Conservation (phyloP, 1,140 invertebrate genomes). For the Drosophila sproati region DNA sequence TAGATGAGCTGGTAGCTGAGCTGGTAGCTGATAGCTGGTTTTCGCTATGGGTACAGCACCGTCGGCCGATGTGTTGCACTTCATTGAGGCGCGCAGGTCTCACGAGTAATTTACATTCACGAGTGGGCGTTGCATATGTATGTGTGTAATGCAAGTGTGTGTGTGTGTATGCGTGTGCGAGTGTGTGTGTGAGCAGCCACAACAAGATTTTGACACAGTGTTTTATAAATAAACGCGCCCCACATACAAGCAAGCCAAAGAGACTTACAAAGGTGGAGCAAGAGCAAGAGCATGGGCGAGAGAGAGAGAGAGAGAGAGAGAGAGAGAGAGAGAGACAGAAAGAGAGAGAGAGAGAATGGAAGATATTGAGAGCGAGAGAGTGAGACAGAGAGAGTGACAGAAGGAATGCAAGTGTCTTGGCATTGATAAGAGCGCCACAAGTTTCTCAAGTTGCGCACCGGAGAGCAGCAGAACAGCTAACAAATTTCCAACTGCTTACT, state of each 20-base stretch:
- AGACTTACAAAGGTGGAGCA: constrained; percentile 8
- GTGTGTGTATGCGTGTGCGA: constrained; percentile 10
- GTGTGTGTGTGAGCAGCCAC: constrained; percentile 44
- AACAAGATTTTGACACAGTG: constrained; percentile 82
- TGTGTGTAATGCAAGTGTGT: constrained; percentile 19
- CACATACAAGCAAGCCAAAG: constrained; percentile 51
- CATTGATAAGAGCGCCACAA: constrained; percentile 32
- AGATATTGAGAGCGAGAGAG: neutral
- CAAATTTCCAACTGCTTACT: constrained; percentile 1
- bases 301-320: constrained; percentile 7
- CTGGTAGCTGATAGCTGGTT: constrained; percentile 6
- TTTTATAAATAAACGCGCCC: constrained; percentile 82
- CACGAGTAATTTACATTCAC: constrained; percentile 58
- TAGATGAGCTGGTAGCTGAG: neutral
- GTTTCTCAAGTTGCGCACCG: neutral
- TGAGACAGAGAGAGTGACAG: constrained; percentile 1
- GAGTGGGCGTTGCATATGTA: constrained; percentile 57
- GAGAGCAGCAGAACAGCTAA: neutral
- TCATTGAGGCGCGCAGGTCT: constrained; percentile 47
- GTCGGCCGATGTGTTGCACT: constrained; percentile 57
- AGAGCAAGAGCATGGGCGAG: neutral
- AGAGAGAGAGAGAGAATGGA: neutral
- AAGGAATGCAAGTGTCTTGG: neutral
- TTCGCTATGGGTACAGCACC: constrained; percentile 61
- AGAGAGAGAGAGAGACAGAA: neutral